Evolutionary conservation across 1,140 invertebrate species (phyloP).

Genomic region (Drosophila serrata): DNA sequence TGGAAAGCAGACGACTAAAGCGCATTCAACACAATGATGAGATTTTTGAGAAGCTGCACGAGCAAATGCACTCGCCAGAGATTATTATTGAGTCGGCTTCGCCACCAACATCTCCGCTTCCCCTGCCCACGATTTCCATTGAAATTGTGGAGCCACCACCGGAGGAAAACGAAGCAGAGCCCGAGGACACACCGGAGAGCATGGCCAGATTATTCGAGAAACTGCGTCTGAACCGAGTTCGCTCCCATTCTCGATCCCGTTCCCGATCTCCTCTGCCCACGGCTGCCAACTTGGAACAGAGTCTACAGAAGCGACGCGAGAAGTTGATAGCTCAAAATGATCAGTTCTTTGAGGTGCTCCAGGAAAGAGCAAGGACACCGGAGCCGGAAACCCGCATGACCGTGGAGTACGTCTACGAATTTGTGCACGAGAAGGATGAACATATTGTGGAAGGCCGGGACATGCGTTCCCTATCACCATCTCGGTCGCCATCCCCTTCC

Average conservation of each 20-base stretch:
- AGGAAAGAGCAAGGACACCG: conserved; percentile 54
- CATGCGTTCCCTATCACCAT: conserved; percentile 50
- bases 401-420: conserved; percentile 69
- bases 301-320: conserved; percentile 52
- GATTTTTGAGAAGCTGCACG: conserved; percentile 57
- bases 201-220: conserved; percentile 71
- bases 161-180: conserved; percentile 35
- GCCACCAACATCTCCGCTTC: neutral
- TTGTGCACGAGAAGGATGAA: conserved; percentile 27
- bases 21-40: conserved; percentile 76
- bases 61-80: conserved; percentile 23
- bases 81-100: conserved; percentile 12
- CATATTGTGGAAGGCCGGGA: conserved; percentile 32
- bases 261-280: conserved; percentile 69
- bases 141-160: conserved; percentile 37
- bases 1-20: conserved; percentile 60
- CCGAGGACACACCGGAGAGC: conserved; percentile 59
- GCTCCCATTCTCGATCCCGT: conserved; percentile 66
- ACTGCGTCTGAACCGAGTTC: conserved; percentile 64
- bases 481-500: conserved; percentile 29
- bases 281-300: conserved; percentile 63
- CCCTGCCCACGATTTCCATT: conserved; percentile 55
- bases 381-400: conserved; percentile 54
- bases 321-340: conserved; percentile 75
- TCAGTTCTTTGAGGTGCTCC: conserved; percentile 61